Percentiles rank a stretch among this genome's conserved stretches.
These are phyloP conservation scores for Amphiduros pacificus DNA, from an alignment of 2,888 invertebrate genomes.

Conservation along the genomic window DNA sequence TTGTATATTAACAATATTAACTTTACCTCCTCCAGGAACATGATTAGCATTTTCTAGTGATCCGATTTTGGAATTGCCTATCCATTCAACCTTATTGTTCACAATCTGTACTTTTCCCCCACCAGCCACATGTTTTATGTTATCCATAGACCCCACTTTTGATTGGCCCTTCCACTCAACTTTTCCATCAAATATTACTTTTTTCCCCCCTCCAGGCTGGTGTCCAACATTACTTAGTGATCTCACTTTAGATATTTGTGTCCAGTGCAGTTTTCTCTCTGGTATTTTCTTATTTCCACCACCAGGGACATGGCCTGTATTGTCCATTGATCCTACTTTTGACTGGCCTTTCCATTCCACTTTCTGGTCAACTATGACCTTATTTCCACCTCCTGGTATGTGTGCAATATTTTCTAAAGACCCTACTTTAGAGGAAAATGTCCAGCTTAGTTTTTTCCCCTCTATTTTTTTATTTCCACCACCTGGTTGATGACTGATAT, in stretches of 20 bases:
- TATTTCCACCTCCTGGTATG: neutral
- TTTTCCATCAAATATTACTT: neutral
- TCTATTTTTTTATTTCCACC: neutral
- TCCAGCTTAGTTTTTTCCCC: neutral
- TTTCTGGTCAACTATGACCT: constrained; percentile 32
- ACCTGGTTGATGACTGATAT: neutral
- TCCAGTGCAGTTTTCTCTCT: neutral
- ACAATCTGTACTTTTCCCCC: neutral
- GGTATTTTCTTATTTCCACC: neutral
- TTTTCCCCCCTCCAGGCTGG: neutral
- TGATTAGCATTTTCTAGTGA: constrained; percentile 4
- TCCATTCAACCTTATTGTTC: neutral
- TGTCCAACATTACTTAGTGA: neutral
- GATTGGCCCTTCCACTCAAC: neutral
- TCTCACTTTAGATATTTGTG: neutral
- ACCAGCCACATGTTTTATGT: neutral
- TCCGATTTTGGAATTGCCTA: neutral
- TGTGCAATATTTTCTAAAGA: neutral
- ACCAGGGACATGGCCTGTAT: neutral
- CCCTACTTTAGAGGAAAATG: neutral
- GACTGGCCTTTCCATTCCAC: constrained; percentile 21
- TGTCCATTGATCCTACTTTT: neutral
- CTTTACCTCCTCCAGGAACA: neutral
- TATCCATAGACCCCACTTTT: neutral
- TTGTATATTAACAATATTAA: neutral